Base-by-base conservation (phyloP, 2,113 vertebrate genomes). In the Ciconia maguari region DNA sequence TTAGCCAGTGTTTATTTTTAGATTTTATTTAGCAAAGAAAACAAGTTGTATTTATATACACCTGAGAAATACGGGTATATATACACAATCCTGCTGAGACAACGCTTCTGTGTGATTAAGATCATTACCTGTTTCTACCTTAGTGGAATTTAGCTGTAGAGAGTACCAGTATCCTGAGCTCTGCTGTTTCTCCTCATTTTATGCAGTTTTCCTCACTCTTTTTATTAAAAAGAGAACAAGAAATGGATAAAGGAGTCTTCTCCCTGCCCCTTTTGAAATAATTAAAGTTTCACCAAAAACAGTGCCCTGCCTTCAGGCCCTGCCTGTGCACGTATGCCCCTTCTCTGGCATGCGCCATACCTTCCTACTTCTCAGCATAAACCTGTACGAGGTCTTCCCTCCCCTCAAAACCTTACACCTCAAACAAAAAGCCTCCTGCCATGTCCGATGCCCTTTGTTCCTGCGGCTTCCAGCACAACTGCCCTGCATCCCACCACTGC, bases 371-470 rank as follows among this genome's bases (percentile, higher is more conserved):
- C 19, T 65, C 55, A 55, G 9, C 34, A 62, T 16, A 52, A 29
- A 61, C 13, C 13, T 6, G 0, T 36, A 16, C 0, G 6, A 74
- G 57, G 75, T 70, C 69, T 44, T 46, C 44, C 26, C 62, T 62
- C 27, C 21, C 24, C 14, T 46, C 44, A 55, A 34, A 89, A 48
- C 57, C 14, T 41, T 7, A 20, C 3, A 7, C 8, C 22, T 66
- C 46, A 17, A 36, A 64, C 9, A 83, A 48, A 66, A 70, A 17
- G 10, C 41, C 30, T 11, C 27, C 54, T 71, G 62, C 29, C 62
- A 68, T 3, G 1, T n/a, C 17, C 13, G 5, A 38, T 3, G 1
- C 20, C 8, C 7, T n/a, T 78, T 3, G 3, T 0, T 48, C 38
- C 77, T 18, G 27, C 79, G 0, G 42, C 79, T 89, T 66, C 48